Conservation (phyloP, 1,140 invertebrate genomes). For the Aphelenchoides avenae region DNA sequence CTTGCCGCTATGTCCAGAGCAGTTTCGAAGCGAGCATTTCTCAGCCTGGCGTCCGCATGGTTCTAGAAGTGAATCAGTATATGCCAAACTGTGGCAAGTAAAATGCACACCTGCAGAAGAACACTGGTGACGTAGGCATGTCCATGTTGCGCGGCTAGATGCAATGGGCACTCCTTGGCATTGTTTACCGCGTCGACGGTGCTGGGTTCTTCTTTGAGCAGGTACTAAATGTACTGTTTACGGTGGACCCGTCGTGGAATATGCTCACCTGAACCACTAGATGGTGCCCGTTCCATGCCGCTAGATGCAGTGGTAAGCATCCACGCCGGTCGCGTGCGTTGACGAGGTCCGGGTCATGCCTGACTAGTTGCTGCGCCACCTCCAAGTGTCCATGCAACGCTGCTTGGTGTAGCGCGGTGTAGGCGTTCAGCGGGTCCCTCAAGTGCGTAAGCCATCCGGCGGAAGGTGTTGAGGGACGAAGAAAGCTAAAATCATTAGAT, state of each 20-base stretch:
- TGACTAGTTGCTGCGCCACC: slow-evolving; percentile 63
- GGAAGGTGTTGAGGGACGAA: slow-evolving; percentile 24
- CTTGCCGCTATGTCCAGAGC: slow-evolving; percentile 88
- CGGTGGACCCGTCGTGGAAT: slow-evolving; percentile 76
- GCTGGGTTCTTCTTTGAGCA: slow-evolving; percentile 36
- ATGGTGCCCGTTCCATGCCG: slow-evolving; percentile 87
- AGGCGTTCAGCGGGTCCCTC: slow-evolving; percentile 68
- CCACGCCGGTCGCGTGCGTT: slow-evolving; percentile 81
- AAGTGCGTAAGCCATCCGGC: slow-evolving; percentile 38
- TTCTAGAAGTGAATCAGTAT: slow-evolving; percentile 63
- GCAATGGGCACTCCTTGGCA: slow-evolving; percentile 85
- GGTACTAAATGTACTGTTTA: slow-evolving; percentile 60
- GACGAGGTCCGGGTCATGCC: slow-evolving; percentile 79
- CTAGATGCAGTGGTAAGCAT: slow-evolving; percentile 84
- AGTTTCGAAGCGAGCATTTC: slow-evolving; percentile 81
- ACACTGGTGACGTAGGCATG: slow-evolving; percentile 80
- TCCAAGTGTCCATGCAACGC: slow-evolving; percentile 87
- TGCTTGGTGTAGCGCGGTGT: slow-evolving; percentile 87
- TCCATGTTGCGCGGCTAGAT: slow-evolving; percentile 89
- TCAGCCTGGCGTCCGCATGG: slow-evolving; percentile 80
- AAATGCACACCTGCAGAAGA: slow-evolving; percentile 66
- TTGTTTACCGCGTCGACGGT: slow-evolving; percentile 70
- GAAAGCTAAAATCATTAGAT: slow-evolving; percentile 45
- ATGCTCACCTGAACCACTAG: slow-evolving; percentile 87
- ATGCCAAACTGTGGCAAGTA: background rate